Evolutionary conservation across 1,140 invertebrate species (phyloP).

Genomic region (Cydia amplana): DNA sequence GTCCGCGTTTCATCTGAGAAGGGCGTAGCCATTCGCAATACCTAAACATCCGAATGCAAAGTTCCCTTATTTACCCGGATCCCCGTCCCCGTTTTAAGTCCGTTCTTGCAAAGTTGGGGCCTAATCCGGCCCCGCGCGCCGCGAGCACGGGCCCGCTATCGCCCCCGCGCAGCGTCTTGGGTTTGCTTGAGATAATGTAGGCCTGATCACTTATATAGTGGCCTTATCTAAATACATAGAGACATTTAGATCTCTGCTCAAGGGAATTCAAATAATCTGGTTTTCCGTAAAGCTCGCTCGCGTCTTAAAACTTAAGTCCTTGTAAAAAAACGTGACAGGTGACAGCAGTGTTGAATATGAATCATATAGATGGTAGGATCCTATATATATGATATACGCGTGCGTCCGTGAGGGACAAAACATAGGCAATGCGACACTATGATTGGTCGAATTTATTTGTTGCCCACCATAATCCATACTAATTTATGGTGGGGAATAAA

Average conservation of each 20-base stretch:
- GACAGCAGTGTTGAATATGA: no score
- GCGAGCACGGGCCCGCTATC: slow-evolving; percentile 58
- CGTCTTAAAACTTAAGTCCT: no score
- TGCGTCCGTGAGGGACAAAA: no score
- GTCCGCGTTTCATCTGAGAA: not conserved
- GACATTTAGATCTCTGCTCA: not conserved
- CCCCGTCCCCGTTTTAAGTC: slow-evolving; percentile 15
- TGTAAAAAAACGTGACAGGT: no score
- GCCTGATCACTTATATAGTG: slow-evolving; percentile 17
- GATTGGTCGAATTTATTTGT: no score
- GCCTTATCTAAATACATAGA: not conserved
- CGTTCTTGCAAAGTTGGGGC: slow-evolving; percentile 43
- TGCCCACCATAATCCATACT: no score
- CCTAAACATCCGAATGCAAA: slow-evolving; percentile 24
- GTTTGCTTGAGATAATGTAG: slow-evolving; percentile 35
- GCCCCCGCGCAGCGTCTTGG: slow-evolving; percentile 44
- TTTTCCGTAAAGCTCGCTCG: no score
- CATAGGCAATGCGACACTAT: no score
- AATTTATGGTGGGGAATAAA: no score
- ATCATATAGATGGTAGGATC: no score
- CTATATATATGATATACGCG: no score
- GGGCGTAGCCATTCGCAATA: not conserved
- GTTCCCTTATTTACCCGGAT: slow-evolving; percentile 28
- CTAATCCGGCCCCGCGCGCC: slow-evolving; percentile 51
- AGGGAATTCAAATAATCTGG: no score